Evolutionary conservation across 2,797 vertebrate genomes (phyloP), one percentile per base, ranked within the genome.

Genomic region (Mormyrops attenuatus): DNA sequence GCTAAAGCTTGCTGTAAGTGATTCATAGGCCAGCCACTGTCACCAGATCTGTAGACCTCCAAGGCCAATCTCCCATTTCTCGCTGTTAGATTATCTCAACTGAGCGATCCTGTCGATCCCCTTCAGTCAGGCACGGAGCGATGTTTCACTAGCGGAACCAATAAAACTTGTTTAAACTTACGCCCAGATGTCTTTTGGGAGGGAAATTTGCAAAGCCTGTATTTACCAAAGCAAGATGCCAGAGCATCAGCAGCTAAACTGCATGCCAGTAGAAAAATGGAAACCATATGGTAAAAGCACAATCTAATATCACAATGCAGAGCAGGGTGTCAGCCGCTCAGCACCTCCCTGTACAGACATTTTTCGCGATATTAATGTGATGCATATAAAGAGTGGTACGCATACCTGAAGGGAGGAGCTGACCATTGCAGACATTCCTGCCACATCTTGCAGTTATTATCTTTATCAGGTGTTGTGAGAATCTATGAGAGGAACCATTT

Each of bases 371-470:
- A 50, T 22, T 49, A 85, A 85, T 85, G 82, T n/a, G 3, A 85
- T 13, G n/a, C 47, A 20, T 50, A 8, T 49, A 49, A n/a, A 50
- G 20, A 26, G 80, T 3, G 1, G 44, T 26, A 11, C 41, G 8
- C n/a, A 85, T 8, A 85, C 9, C 9, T 22, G 41, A 26, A 50
- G 49, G 82, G n/a, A 85, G 44, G 44, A 4, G 44, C n/a, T 15
- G 22, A 9, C 1, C 4, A 22, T 85, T 3, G n/a, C 47, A 50
- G 41, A n/a, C 47, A 50, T 85, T 85, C 47, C 20, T 26, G 7
- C 82, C 82, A 85, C 82, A 50, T 50, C 82, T 85, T 85, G 41
- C 82, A 85, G 47, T 85, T 86, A 34, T 86, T 55, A 52, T 55
- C 50, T 52, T 86, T 53, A 86, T 38, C 50, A 55, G 50, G 9